Evolutionary conservation across 2,113 vertebrate species (phyloP), one percentile per base, ranked within the genome.

Genomic region (Grus americana): DNA sequence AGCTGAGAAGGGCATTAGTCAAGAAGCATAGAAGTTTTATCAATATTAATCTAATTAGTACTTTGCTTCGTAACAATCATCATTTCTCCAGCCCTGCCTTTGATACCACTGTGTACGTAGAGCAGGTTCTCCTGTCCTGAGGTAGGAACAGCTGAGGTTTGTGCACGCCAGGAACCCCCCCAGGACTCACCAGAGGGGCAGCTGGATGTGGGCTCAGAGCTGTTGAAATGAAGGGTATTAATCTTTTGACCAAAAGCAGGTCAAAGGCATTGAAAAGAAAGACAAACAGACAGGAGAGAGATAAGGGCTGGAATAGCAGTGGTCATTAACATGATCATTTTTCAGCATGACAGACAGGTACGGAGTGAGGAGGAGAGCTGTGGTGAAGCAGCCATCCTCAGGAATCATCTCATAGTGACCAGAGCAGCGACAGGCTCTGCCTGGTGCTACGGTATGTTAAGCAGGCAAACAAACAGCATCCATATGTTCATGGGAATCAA

Each of bases 211-310:
- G 50, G 42, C 68, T 80, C 57, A 19, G n/a, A 36, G 79, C 63
- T 80, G 75, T 68, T 92, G 80, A 84, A 71, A 50, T 19, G 44
- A 59, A 50, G 32, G 10, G 3, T 63, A 86, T 96, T 88, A 42
- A 74, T 95, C 83, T 86, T 88, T 30, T 14, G 5, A 8, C 30
- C 86, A 72, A 47, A 88, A 79, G 68, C n/a, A 79, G 57, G 65
- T 91, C 90, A 88, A 74, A 91, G 57, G 30, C 52, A 72, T 32
- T 71, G 79, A 94, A 92, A 88, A 55, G 75, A 80, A 96, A 95
- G 90, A 63, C 63, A 97, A 72, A 95, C 62, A 92, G 70, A 47
- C 70, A 84, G 54, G 52, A 61, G 59, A 78, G 68, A 78, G 86
- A 87, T 74, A 65, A 95, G 70, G 34, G 11, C 72, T 92, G 79